A percentile compares a stretch with the other conserved stretches of the same genome.
Evolutionary conservation across 23 tunicate genomes (phyloP).

Genomic region (Oikopleura albicans): DNA sequence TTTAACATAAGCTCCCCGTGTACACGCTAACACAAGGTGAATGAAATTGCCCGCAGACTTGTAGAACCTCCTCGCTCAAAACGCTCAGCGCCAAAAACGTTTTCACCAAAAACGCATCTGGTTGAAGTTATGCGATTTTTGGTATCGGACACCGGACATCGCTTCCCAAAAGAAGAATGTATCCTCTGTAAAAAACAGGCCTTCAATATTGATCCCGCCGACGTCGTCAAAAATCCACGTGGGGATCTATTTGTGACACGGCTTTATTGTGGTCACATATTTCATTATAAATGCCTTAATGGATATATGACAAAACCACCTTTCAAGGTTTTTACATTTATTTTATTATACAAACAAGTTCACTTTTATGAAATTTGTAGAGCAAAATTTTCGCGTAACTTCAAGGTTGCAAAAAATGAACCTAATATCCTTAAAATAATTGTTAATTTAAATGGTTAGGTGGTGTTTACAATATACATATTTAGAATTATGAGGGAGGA

Average conservation of each 20-base stretch:
- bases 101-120: slow-evolving; percentile 54
- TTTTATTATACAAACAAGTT: no score
- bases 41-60: neutral
- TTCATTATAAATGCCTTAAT: slow-evolving; percentile 73
- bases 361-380: neutral
- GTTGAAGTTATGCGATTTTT: slow-evolving; percentile 55
- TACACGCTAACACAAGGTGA: no score
- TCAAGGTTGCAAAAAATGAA: no score
- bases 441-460: no score
- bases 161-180: slow-evolving; percentile 45
- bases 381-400: no score
- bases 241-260: slow-evolving; percentile 45
- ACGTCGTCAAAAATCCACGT: slow-evolving; percentile 31
- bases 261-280: slow-evolving; percentile 73
- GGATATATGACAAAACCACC: slow-evolving; percentile 88
- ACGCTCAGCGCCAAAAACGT: neutral
- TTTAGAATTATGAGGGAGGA: slow-evolving; percentile 31
- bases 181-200: slow-evolving; percentile 34
- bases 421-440: no score
- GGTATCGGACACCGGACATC: slow-evolving; percentile 31
- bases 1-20: no score
- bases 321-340: slow-evolving; percentile 39
- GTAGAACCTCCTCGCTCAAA: neutral
- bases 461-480: no score
- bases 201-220: slow-evolving; percentile 51